Conservation (phyloP, 2,797 vertebrate genomes). For the Harpagifer antarcticus region DNA sequence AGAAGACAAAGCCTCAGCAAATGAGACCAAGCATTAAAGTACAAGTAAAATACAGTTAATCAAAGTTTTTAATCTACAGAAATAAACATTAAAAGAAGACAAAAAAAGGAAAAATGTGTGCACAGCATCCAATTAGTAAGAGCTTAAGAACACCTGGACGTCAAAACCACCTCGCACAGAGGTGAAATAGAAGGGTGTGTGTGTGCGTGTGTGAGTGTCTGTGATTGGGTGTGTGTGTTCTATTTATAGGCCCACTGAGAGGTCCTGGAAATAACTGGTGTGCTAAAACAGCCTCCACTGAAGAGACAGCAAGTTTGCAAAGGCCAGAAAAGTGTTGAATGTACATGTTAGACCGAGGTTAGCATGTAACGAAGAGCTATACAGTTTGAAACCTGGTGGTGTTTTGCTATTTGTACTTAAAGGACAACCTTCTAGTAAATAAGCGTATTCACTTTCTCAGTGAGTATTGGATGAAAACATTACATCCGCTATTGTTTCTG, state of each 20-base stretch:
- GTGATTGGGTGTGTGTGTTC: conserved; percentile 20
- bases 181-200: conserved; percentile 41
- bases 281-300: conserved; percentile 45
- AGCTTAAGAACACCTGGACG: conserved; percentile 52
- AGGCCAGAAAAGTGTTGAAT: conserved; percentile 30
- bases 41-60: neutral
- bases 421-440: neutral
- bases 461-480: neutral
- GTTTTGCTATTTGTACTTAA: neutral
- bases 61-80: neutral
- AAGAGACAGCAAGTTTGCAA: conserved; percentile 43
- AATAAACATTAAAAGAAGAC: neutral
- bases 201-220: neutral
- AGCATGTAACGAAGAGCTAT: neutral
- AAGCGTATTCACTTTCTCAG: neutral
- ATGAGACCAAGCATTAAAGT: neutral
- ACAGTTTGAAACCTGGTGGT: neutral
- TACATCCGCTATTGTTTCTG: neutral
- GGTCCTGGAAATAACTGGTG: conserved; percentile 67
- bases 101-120: neutral
- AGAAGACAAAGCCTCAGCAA: neutral
- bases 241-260: conserved; percentile 71
- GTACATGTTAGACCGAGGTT: conserved; percentile 7
- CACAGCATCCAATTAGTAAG: conserved; percentile 30
- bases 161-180: conserved; percentile 53